Conservation (phyloP, 2,888 invertebrate species). For the Drosophila quinaria region DNA sequence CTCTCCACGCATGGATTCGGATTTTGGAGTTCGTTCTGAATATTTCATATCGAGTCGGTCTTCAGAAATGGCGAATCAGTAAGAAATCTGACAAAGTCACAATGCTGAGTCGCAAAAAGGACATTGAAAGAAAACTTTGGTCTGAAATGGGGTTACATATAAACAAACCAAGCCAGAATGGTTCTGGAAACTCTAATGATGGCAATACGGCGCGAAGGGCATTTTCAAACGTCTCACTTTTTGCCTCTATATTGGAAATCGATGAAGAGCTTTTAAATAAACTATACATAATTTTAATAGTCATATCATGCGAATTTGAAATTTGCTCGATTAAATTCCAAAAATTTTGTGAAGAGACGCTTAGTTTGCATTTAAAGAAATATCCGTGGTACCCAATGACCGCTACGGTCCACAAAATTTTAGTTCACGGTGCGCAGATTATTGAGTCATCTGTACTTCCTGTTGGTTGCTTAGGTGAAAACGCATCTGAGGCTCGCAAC, state of each 20-base stretch:
- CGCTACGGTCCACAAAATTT: too few relatives aligned
- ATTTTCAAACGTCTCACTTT: constrained; percentile 8
- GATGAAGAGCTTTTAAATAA: constrained; percentile 24
- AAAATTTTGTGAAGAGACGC: constrained; percentile 15
- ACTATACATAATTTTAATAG: constrained; percentile 5
- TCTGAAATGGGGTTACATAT: constrained; percentile 3
- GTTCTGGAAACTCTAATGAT: constrained; percentile 27
- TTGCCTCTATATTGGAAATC: constrained; percentile 21
- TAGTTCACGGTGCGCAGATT: constrained; percentile 4
- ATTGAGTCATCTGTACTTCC: constrained; percentile 20
- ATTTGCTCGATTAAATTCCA: constrained; percentile 19
- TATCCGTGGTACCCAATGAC: too few relatives aligned
- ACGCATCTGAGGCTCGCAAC: constrained; percentile 7
- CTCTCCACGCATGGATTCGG: constrained; percentile 5
- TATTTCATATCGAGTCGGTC: constrained; percentile 4
- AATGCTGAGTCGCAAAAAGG: constrained; percentile 4
- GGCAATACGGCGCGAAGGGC: constrained; percentile 23
- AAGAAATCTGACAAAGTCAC: constrained; percentile 11
- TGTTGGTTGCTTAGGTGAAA: constrained; percentile 7
- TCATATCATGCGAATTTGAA: constrained; percentile 20
- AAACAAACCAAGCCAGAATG: constrained; percentile 11
- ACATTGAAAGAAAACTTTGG: not conserved
- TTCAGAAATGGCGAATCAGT: constrained; percentile 2
- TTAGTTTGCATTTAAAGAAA: constrained; percentile 24
- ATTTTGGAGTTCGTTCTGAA: constrained; percentile 10